A percentile compares a stretch with the other conserved stretches of the same genome.
phyloP scores from a whole-genome alignment of 2,113 vertebrate species.

The Syngnathus scovelli region DNA sequence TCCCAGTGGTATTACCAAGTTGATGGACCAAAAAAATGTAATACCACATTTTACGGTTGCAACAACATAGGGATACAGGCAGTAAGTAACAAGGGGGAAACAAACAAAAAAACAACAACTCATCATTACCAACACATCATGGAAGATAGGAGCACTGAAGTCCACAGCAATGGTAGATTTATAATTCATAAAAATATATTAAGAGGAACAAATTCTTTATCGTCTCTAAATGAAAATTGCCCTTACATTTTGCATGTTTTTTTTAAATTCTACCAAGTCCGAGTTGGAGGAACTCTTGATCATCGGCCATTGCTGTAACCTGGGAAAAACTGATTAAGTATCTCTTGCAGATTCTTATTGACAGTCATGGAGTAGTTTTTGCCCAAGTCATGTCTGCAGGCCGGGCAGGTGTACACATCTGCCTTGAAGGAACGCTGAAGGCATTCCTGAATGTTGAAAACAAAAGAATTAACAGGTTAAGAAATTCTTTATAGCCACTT shows the following conservation, averaged over 20 bases:
- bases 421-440: constrained; percentile 92
- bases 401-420: constrained; percentile 89
- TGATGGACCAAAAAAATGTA: constrained; percentile 23
- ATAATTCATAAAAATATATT: constrained; percentile 72
- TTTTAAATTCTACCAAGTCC: constrained; percentile 15
- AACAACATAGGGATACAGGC: constrained; percentile 28
- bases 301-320: constrained; percentile 93
- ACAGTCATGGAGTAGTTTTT: constrained; percentile 80
- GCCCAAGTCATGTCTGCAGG: constrained; percentile 88
- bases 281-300: constrained; percentile 48
- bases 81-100: constrained; percentile 5
- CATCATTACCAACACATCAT: constrained; percentile 33
- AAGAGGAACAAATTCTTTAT: constrained; percentile 64
- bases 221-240: constrained; percentile 55
- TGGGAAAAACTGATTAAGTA: constrained; percentile 91
- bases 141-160: constrained; percentile 34
- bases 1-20: constrained; percentile 24
- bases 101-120: constrained; percentile 26
- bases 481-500: neutral
- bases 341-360: constrained; percentile 82
- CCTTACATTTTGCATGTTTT: constrained; percentile 57
- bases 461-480: neutral
- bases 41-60: constrained; percentile 19
- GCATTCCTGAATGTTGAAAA: constrained; percentile 76
- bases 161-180: constrained; percentile 54